Conservation (phyloP, 2,113 vertebrate species). For the Ia io region DNA sequence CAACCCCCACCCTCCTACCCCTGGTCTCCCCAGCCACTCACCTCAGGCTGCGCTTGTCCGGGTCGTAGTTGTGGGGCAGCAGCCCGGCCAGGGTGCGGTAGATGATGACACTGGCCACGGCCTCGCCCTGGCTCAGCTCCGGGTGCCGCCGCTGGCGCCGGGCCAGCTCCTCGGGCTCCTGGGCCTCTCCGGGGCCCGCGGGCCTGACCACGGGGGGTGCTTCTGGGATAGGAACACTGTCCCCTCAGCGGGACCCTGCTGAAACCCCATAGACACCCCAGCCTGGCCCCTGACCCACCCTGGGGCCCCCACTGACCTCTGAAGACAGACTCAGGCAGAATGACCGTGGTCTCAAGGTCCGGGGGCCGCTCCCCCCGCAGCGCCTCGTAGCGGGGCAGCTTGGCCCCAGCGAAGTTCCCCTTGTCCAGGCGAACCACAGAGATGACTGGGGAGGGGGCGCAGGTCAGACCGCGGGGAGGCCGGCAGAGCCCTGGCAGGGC, state of each 20-base stretch:
- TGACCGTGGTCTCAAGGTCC: conserved; percentile 91
- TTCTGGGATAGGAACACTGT: conserved; percentile 31
- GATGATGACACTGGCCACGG: conserved; percentile 93
- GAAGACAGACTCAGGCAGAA: conserved; percentile 91
- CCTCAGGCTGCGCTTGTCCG: conserved; percentile 95
- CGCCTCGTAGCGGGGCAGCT: conserved; percentile 90
- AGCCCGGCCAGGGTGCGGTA: conserved; percentile 92
- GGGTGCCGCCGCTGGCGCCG: conserved; percentile 87
- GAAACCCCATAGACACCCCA: neutral
- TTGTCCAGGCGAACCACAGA: conserved; percentile 94
- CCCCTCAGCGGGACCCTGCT: neutral
- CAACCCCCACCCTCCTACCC: too few species aligned
- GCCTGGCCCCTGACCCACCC: neutral
- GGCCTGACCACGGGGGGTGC: conserved; percentile 59
- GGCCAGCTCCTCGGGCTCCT: conserved; percentile 69
- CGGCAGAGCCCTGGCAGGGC: accelerated
- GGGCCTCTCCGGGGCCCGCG: neutral
- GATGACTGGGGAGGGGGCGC: conserved; percentile 82
- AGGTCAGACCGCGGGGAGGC: neutral
- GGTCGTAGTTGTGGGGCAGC: conserved; percentile 92
- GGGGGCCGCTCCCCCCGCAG: conserved; percentile 88
- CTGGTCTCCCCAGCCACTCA: neutral
- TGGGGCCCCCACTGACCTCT: conserved; percentile 45
- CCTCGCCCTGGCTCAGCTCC: conserved; percentile 84
- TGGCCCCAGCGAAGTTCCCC: conserved; percentile 89